These are phyloP conservation scores for Apodemus sylvaticus DNA, from an alignment of 2,113 vertebrate genomes.

Conservation along the genomic window DNA sequence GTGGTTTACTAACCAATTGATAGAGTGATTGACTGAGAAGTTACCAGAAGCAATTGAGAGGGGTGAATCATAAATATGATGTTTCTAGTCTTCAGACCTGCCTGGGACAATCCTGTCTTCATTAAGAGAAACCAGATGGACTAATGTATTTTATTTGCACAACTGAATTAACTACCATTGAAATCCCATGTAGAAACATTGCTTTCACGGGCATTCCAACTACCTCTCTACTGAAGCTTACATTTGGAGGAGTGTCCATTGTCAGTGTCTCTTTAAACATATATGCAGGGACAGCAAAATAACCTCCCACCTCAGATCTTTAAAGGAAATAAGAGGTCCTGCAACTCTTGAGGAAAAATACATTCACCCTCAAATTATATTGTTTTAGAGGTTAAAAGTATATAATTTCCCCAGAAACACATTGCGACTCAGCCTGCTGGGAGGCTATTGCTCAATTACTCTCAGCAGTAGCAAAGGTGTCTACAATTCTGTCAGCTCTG, in stretches of 20 bases:
- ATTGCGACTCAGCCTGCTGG: slow-evolving; percentile 78
- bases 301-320: slow-evolving; percentile 77
- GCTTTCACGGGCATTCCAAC: slow-evolving; percentile 19
- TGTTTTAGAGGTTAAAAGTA: slow-evolving; percentile 84
- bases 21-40: neutral
- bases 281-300: slow-evolving; percentile 63
- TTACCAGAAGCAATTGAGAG: neutral
- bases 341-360: slow-evolving; percentile 75
- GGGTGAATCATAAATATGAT: neutral
- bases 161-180: slow-evolving; percentile 43
- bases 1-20: neutral
- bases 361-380: slow-evolving; percentile 82
- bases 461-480: slow-evolving; percentile 79
- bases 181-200: slow-evolving; percentile 40
- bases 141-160: neutral
- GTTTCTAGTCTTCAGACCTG: neutral
- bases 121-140: neutral
- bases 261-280: slow-evolving; percentile 69
- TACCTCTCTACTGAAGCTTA: slow-evolving; percentile 56
- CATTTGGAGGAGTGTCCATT: slow-evolving; percentile 58
- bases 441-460: slow-evolving; percentile 84
- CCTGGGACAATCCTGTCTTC: neutral
- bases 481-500: slow-evolving; percentile 69
- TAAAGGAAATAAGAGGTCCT: slow-evolving; percentile 80
- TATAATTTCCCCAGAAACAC: slow-evolving; percentile 82